Evolutionary conservation across 2,888 invertebrate species (phyloP), one percentile per base, ranked within the genome.

Genomic region (Athalia rosae): DNA sequence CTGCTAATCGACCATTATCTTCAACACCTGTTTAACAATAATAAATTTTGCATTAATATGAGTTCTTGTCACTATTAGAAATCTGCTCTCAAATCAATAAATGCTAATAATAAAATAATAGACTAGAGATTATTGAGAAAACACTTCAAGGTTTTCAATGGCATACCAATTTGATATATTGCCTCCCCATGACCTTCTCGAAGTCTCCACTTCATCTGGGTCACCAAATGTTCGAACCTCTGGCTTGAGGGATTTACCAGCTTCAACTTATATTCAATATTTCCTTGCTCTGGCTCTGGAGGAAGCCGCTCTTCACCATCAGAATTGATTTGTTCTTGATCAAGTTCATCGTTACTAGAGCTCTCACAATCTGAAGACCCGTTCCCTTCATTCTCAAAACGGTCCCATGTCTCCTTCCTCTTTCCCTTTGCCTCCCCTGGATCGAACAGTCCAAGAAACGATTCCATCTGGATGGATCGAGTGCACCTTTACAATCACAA

Each of bases 121-220:
- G 6, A 11, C 53, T 5, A 48, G 15, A 13, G 9, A 48, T 11
- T 41, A 15, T n/a, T 6, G 9, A 69, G 41, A 11, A 41, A 56
- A 56, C 28, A 41, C 15, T n/a, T 43, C 11, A 53, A 66, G 45
- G 3, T 45, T n/a, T n/a, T 3, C 28, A 11, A 62, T 43, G 13
- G 6, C 64, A 80, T 85, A 89, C 89, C 99, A 71, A 99, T 96
- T 90, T 99, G 98, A 91, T 99, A 99, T 80, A 99, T 97, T 0
- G 99, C 99, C 89, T 98, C 97, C 0, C 99, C 99, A 82, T 98
- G 96, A 47, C 99, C 98, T 90, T 98, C 98, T 0, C 97, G 94
- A 8, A 99, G 92, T 0, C 99, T 93, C 99, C 99, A 99, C 91
- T 99, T 99, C 93, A 99, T 94, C 93, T 99, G 99, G 0, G 99